Percentiles rank a stretch among this genome's conserved stretches.
Evolutionary conservation across 2,888 invertebrate species (phyloP).

Genomic region (Thelaira solivaga): DNA sequence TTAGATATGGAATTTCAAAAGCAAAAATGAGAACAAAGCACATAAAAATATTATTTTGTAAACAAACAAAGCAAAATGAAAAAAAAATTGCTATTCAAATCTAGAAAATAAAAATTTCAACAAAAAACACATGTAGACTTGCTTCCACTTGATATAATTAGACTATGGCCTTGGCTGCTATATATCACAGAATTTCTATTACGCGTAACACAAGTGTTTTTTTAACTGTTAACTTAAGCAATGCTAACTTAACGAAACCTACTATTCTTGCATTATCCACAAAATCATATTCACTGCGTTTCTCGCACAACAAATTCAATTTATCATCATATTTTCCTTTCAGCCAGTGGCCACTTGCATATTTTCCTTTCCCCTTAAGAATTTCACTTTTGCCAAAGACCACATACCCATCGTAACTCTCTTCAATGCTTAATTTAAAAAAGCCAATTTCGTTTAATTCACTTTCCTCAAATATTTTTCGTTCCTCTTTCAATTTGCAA

Average conservation of each 20-base stretch:
- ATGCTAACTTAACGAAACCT: too few species aligned
- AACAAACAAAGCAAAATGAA: too few species aligned
- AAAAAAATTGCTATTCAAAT: too few species aligned
- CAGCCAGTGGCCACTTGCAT: slow-evolving; percentile 68
- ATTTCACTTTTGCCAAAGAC: slow-evolving; percentile 71
- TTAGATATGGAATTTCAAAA: too few species aligned
- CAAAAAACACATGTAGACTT: background rate
- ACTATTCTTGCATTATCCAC: slow-evolving; percentile 69
- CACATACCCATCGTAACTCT: slow-evolving; percentile 72
- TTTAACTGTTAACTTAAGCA: too few species aligned
- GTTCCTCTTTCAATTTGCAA: slow-evolving; percentile 69
- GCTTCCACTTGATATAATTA: too few species aligned
- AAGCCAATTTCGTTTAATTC: slow-evolving; percentile 69
- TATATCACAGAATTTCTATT: too few species aligned
- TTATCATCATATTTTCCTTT: slow-evolving; percentile 71
- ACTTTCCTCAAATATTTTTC: slow-evolving; percentile 70
- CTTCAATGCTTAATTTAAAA: slow-evolving; percentile 69
- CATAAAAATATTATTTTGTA: too few species aligned
- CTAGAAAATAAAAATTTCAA: background rate
- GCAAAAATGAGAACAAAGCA: too few species aligned
- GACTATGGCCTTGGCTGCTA: too few species aligned
- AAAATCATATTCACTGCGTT: slow-evolving; percentile 70
- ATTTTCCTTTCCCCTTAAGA: slow-evolving; percentile 67
- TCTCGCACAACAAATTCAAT: slow-evolving; percentile 70
- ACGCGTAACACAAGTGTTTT: too few species aligned